Conservation (phyloP, 2,113 vertebrate genomes). For the Corydoras maculifer region DNA sequence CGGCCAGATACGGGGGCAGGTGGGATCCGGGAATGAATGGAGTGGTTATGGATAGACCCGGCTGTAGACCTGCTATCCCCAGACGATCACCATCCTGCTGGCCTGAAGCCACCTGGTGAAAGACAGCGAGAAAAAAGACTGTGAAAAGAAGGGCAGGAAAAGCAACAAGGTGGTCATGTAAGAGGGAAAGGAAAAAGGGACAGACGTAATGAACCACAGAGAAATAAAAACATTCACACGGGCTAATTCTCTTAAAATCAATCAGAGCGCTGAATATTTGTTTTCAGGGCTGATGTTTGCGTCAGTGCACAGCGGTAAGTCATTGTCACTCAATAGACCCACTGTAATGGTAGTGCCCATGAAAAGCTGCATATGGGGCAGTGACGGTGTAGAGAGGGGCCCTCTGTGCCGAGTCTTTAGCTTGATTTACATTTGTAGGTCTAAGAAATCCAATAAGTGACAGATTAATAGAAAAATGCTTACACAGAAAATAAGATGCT, state of each 20-base stretch:
- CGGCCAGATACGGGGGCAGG: slow-evolving; percentile 84
- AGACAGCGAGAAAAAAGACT: neutral
- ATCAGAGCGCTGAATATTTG: slow-evolving; percentile 12
- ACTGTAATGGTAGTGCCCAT: slow-evolving; percentile 27
- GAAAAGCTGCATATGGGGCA: slow-evolving; percentile 30
- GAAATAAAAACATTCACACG: too few species aligned
- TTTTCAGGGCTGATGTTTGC: slow-evolving; percentile 15
- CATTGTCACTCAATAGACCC: slow-evolving; percentile 35
- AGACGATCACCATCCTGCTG: slow-evolving; percentile 82
- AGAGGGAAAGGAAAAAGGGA: neutral
- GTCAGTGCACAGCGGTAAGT: slow-evolving; percentile 25
- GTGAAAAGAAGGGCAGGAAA: neutral
- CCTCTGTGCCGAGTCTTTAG: slow-evolving; percentile 33
- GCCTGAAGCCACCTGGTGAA: slow-evolving; percentile 68
- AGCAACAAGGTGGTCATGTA: neutral
- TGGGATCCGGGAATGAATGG: slow-evolving; percentile 80
- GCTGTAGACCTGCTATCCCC: slow-evolving; percentile 73
- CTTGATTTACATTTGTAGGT: slow-evolving; percentile 6
- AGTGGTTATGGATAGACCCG: slow-evolving; percentile 73
- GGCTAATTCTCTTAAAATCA: slow-evolving; percentile 19
- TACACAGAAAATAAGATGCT: slow-evolving; percentile 9
- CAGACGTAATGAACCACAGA: too few species aligned
- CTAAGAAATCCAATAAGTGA: neutral
- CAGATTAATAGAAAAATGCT: neutral
- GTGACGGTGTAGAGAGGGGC: slow-evolving; percentile 34